Evolutionary conservation across 2,113 vertebrate species (phyloP).

Genomic region (Coptodon bakossiorum): DNA sequence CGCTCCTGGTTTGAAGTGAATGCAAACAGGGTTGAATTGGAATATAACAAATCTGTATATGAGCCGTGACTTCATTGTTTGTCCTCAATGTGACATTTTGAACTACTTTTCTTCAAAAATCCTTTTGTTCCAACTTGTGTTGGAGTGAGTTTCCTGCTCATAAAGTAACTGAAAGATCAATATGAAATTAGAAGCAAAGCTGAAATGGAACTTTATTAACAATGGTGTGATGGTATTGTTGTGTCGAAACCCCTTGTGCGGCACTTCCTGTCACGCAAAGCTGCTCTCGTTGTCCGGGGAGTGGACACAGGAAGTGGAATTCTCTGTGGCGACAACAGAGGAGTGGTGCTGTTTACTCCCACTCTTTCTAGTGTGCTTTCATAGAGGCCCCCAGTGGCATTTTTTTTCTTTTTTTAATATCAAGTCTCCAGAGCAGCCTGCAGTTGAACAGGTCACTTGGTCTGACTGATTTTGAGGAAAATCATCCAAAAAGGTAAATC

Average conservation of each 20-base stretch:
- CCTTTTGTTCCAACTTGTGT: not conserved
- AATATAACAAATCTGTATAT: not conserved
- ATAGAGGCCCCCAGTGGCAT: not conserved
- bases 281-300: conserved; percentile 67
- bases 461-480: not conserved
- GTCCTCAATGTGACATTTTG: not conserved
- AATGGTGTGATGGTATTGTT: conserved; percentile 25
- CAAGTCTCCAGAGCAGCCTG: not conserved
- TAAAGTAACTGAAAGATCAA: not conserved
- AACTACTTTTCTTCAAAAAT: not conserved
- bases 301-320: conserved; percentile 66
- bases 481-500: not conserved
- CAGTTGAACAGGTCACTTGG: not conserved
- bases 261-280: conserved; percentile 63
- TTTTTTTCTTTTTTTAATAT: not conserved
- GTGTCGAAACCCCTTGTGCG: conserved; percentile 27
- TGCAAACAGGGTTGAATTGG: not conserved
- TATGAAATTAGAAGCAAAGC: not conserved
- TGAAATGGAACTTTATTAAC: not conserved
- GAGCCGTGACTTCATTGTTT: not conserved
- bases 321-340: conserved; percentile 52
- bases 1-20: not conserved
- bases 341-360: conserved; percentile 52
- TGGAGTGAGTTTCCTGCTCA: not conserved
- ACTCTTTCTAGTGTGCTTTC: conserved; percentile 13